Base-by-base conservation (phyloP, 2,113 vertebrate species). In the Thermophis baileyi region DNA sequence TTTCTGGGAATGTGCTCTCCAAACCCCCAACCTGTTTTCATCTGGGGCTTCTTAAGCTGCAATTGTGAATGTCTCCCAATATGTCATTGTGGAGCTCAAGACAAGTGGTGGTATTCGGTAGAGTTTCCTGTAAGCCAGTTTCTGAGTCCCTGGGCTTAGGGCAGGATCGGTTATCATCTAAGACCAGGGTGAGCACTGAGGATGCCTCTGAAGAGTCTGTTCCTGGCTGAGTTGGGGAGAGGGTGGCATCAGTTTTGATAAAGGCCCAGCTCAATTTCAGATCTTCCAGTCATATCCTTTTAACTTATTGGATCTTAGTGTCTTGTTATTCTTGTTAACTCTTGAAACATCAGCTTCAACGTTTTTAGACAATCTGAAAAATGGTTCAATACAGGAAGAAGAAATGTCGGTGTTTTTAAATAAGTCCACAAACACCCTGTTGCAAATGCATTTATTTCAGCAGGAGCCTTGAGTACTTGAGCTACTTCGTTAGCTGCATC, bases 231-330 rank as follows among this genome's bases (percentile, higher is more conserved):
- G 11, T n/a, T 69, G 60, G 5, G 49, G 69, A 46, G 51, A 1
- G 30, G 50, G 87, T 90, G 93, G 90, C 87, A 7, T 95, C 50
- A 89, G 14, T 46, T 47, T 95, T 90, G 30, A 49, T 35, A 85
- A 94, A 92, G 93, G 90, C 89, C 94, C 93, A 89, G 96, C 87
- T 88, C 94, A 93, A 94, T 96, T 96, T 95, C 95, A 93, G 53
- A 91, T 95, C 92, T 53, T 95, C 94, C 95, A 92, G 94, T 94
- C 94, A 93, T 96, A 96, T 94, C 4, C 94, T 96, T 95, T 96
- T 94, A 95, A 95, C 5, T 95, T 96, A 94, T 95, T 27, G 95
- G 96, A 94, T 95, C 96, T 93, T 96, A 93, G 85, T 93, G 25
- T 94, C 91, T 95, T 92, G 49, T 93, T 95, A 92, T 11, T 57